Percentiles rank a stretch among this genome's conserved stretches.
phyloP scores from a whole-genome alignment of 2,113 vertebrate species.

The Drymodes brunneopygia region DNA sequence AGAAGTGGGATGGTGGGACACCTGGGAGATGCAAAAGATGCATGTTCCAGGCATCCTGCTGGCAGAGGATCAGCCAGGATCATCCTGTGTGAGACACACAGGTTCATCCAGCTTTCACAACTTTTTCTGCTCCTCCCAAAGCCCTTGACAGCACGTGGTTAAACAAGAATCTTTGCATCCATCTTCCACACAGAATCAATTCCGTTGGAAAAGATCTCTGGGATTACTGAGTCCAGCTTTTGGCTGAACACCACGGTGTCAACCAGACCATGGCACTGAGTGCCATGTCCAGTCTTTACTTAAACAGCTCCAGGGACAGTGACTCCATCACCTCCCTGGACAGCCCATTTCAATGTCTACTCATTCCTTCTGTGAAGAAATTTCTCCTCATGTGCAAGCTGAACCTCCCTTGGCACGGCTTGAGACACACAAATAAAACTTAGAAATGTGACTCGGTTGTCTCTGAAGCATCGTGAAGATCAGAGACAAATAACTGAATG shows the following conservation, averaged over 20 bases:
- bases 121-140: neutral
- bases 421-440: neutral
- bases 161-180: neutral
- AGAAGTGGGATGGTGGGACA: neutral
- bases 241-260: neutral
- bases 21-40: neutral
- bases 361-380: neutral
- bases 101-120: neutral
- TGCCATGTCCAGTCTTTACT: neutral
- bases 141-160: neutral
- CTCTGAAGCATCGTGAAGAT: neutral
- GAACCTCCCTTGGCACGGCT: neutral
- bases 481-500: neutral
- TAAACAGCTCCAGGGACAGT: neutral
- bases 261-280: neutral
- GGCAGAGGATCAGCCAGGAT: neutral
- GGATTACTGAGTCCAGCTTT: neutral
- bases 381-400: neutral
- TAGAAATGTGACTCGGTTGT: neutral
- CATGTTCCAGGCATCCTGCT: neutral
- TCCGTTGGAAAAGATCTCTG: neutral
- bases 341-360: neutral
- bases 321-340: neutral
- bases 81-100: neutral
- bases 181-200: neutral